These are phyloP conservation scores for Pocillopora meandrina DNA, from an alignment of 92 coral and sea anemone species.

Conservation along the genomic window DNA sequence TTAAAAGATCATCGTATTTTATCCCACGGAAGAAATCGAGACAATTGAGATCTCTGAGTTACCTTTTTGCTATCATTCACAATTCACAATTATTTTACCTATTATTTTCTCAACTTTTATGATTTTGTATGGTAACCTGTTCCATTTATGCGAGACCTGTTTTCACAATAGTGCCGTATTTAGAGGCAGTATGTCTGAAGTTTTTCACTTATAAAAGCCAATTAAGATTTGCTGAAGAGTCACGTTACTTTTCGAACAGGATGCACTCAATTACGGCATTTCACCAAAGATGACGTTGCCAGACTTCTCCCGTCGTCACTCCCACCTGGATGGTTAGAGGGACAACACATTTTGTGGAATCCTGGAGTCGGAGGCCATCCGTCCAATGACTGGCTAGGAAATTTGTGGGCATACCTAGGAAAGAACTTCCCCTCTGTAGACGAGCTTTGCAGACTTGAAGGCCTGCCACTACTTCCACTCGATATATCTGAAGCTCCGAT, in stretches of 20 bases:
- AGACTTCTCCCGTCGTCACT: conserved; percentile 51
- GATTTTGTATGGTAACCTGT: no score
- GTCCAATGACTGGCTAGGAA: conserved; percentile 68
- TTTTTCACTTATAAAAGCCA: no score
- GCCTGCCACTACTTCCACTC: conserved; percentile 73
- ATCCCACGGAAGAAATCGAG: no score
- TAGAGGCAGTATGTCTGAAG: no score
- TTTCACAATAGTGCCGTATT: no score
- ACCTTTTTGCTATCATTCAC: no score
- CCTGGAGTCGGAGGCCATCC: conserved; percentile 62
- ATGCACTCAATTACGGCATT: conserved; percentile 63
- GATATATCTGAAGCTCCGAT: conserved; percentile 23
- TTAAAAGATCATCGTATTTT: no score
- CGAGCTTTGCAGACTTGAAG: conserved; percentile 43
- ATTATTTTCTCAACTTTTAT: no score
- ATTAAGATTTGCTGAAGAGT: background rate
- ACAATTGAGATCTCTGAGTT: no score
- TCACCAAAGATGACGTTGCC: conserved; percentile 52
- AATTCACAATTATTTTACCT: no score
- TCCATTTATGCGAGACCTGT: no score
- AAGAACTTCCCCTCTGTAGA: conserved; percentile 38
- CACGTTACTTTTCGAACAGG: conserved; percentile 1
- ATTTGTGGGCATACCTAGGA: conserved; percentile 74
- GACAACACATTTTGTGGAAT: conserved; percentile 58
- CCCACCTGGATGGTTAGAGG: conserved; percentile 59